A percentile compares a stretch with the other conserved stretches of the same genome.
Evolutionary conservation across 2,888 invertebrate species (phyloP).

Genomic region (Calameuta filiformis): DNA sequence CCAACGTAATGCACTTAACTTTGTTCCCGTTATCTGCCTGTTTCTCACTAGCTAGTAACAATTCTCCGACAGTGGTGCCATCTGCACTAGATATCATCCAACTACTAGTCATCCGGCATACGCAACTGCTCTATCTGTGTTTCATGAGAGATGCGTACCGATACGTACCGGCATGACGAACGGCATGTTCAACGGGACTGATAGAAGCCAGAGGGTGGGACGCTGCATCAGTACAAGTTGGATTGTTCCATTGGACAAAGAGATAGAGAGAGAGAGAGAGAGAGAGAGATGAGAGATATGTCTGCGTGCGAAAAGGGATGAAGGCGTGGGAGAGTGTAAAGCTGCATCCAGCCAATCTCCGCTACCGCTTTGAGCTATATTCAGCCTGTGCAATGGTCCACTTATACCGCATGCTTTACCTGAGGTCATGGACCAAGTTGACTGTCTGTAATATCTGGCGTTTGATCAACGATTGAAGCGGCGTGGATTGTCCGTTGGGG

Average conservation of each 20-base stretch:
- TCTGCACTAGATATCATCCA: conserved; percentile 13
- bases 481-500: background rate
- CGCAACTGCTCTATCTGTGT: background rate
- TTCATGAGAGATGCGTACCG: background rate
- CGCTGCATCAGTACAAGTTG: background rate
- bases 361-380: background rate
- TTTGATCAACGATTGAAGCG: background rate
- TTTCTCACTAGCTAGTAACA: conserved; percentile 23
- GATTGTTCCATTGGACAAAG: background rate
- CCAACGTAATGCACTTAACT: conserved; percentile 46
- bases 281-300: conserved; percentile 10
- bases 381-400: background rate
- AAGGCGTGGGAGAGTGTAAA: background rate
- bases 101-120: background rate
- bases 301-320: background rate
- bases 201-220: background rate
- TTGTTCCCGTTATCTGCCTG: conserved; percentile 38
- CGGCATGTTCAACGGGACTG: background rate
- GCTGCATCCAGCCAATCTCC: background rate
- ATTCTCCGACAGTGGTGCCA: conserved; percentile 40
- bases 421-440: background rate
- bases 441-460: background rate
- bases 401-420: background rate
- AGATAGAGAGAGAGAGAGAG: conserved; percentile 8
- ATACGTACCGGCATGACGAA: background rate